Evolutionary conservation across 2,888 invertebrate species (phyloP).

Genomic region (Loripinus fragilis): DNA sequence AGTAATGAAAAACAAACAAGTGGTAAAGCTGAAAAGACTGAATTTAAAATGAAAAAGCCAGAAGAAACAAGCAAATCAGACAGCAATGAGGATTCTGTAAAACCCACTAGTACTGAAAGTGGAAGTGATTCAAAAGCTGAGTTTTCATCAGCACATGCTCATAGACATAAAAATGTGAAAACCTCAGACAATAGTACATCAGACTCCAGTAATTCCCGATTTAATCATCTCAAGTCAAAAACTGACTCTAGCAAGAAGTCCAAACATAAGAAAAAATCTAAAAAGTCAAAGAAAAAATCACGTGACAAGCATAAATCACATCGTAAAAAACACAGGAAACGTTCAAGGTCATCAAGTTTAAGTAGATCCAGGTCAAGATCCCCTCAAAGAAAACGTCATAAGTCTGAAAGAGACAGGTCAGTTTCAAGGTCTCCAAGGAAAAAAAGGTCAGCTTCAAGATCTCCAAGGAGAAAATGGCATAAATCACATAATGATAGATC

Average conservation of each 20-base stretch:
- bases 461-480: neutral
- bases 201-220: neutral
- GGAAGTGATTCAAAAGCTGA: too few species aligned
- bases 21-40: neutral
- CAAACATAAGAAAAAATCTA: constrained; percentile 14
- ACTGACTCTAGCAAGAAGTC: neutral
- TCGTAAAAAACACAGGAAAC: neutral
- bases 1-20: neutral
- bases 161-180: neutral
- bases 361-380: constrained; percentile 18
- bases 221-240: neutral
- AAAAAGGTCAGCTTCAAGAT: neutral
- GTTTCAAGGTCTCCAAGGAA: neutral
- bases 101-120: too few species aligned
- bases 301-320: constrained; percentile 6
- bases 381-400: constrained; percentile 17
- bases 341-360: constrained; percentile 28
- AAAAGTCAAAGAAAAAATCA: constrained; percentile 5
- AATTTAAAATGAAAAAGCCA: neutral
- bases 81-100: too few species aligned
- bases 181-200: neutral
- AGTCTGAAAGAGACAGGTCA: constrained; percentile 10
- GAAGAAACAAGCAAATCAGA: too few species aligned
- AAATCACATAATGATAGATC: neutral
- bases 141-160: too few species aligned